Percentiles rank a stretch among this genome's conserved stretches.
Conservation (phyloP, 2,888 invertebrate genomes). For the Phragmatobia fuliginosa region DNA sequence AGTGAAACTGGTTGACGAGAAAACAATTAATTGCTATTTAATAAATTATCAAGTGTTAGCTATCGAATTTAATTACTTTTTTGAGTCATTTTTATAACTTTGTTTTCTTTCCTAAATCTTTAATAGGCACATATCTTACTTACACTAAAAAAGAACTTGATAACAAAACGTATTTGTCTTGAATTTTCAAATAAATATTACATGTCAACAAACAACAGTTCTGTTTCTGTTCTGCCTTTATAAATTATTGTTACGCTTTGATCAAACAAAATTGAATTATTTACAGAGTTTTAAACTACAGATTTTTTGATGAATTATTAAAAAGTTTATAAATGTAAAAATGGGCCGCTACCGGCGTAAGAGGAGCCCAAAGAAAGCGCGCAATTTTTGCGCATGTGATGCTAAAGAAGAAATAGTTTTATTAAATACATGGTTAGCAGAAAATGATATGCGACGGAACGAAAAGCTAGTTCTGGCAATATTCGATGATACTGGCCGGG, state of each 20-base stretch:
- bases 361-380: slow-evolving; percentile 66
- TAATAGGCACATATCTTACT: neutral
- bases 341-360: slow-evolving; percentile 86
- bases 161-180: neutral
- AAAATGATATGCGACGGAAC: slow-evolving; percentile 85
- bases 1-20: too few species aligned
- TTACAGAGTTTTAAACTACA: neutral
- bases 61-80: neutral
- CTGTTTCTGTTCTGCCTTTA: neutral
- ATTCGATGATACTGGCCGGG: slow-evolving; percentile 91
- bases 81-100: neutral
- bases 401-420: slow-evolving; percentile 72
- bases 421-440: slow-evolving; percentile 85
- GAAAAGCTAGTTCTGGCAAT: slow-evolving; percentile 85
- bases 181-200: neutral
- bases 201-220: slow-evolving; percentile 7
- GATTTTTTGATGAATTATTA: slow-evolving; percentile 4
- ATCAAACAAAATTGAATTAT: neutral
- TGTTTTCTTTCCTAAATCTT: neutral
- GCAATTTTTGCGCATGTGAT: slow-evolving; percentile 71
- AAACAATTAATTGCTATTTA: too few species aligned
- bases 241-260: neutral
- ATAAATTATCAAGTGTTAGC: too few species aligned
- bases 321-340: slow-evolving; percentile 9
- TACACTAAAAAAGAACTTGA: too few species aligned